A percentile compares a stretch with the other conserved stretches of the same genome.
phyloP scores from a whole-genome alignment of 2,888 invertebrate genomes.

The Chironomus tentans region DNA sequence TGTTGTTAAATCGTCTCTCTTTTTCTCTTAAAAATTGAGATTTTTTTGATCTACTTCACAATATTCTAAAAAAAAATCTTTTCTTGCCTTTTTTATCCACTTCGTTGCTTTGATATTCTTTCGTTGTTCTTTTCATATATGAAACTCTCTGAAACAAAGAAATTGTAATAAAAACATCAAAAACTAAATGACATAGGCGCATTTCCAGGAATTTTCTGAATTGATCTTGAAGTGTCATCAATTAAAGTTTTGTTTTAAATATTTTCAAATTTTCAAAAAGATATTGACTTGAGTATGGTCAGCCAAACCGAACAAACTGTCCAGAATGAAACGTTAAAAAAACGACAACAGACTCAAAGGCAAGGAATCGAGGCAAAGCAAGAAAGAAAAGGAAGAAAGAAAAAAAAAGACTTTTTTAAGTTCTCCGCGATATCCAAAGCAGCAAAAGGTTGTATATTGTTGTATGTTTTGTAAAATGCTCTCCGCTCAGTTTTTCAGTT shows the following conservation, averaged over 20 bases:
- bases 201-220: too few relatives aligned
- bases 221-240: neutral
- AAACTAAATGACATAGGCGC: too few relatives aligned
- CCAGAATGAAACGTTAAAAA: neutral
- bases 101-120: neutral
- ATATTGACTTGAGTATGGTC: neutral
- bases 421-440: neutral
- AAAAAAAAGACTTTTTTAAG: neutral
- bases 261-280: too few relatives aligned
- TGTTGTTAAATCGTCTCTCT: too few relatives aligned
- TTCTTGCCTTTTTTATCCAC: neutral
- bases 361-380: neutral
- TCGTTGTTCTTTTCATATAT: neutral
- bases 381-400: neutral
- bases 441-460: conserved; percentile 9
- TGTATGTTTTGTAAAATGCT: conserved; percentile 27
- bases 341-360: neutral
- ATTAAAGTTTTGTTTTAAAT: too few relatives aligned
- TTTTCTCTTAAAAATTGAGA: too few relatives aligned
- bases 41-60: neutral
- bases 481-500: conserved; percentile 25
- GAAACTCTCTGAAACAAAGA: neutral
- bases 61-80: neutral
- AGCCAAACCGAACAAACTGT: too few relatives aligned
- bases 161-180: too few relatives aligned